Base-by-base conservation (phyloP, 2,888 invertebrate genomes). In the Agonopterix arenella region DNA sequence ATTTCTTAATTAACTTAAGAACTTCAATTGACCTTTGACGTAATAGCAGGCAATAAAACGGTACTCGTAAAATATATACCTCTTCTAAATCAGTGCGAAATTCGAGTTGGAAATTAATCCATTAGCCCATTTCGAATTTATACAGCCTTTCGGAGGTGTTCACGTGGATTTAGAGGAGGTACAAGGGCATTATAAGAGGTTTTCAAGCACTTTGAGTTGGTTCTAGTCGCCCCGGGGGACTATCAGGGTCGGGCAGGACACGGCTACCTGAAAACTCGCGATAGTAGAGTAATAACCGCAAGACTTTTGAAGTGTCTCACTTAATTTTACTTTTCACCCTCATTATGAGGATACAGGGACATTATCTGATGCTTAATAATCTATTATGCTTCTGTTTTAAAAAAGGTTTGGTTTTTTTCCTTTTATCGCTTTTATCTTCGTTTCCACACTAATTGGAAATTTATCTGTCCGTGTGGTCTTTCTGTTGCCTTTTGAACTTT, bases 51-150 rank as follows among this genome's bases (percentile, higher is more conserved):
- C 13, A 44, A 45, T 45, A 45, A 45, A 36, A 45, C 10, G 7
- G 9, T 36, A 45, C 16, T 18, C 36, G 42, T 46, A 10, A 50
- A 49, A 45, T 43, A 7, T 13, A 1, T 43, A 11, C 9, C 11
- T 45, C 40, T 8, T 28, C 43, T 36, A 46, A 41, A 51, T 41
- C 42, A 38, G 9, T 16, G 11, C 46, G 47, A 48, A 51, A 57
- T 59, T 56, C 56, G 49, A 57, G 54, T 56, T 51, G 49, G 52
- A 59, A 60, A 51, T 61, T 58, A 59, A 61, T 59, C 62, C 62
- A 64, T 64, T 66, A 62, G 56, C 53, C 53, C 54, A 58, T 61
- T 62, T 59, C 55, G 54, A 59, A 62, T 61, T 61, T 59, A 59
- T 59, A 59, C 58, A 54, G 55, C 59, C 61, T 58, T 63, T 63